A percentile compares a stretch with the other conserved stretches of the same genome.
Evolutionary conservation across 2,113 vertebrate species (phyloP).

Genomic region (Rhagologus leucostigma): DNA sequence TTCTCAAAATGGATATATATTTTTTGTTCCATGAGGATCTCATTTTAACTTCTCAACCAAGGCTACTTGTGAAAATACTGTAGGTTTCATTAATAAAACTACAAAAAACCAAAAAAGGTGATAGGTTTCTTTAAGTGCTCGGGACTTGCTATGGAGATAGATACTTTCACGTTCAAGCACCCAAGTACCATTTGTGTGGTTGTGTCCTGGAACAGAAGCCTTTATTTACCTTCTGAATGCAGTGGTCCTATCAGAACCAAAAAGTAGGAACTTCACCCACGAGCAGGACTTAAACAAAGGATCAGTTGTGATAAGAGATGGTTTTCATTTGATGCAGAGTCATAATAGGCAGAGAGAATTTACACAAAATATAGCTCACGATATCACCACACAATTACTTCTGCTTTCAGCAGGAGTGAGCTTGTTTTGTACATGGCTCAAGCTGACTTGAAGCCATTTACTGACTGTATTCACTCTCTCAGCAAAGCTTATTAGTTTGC

Average conservation of each 20-base stretch:
- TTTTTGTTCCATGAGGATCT: not conserved
- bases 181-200: not conserved
- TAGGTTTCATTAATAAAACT: not conserved
- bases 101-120: not conserved
- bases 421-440: not conserved
- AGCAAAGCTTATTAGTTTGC: not conserved
- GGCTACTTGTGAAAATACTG: not conserved
- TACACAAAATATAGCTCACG: not conserved
- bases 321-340: not conserved
- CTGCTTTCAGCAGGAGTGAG: not conserved
- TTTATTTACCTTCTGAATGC: not conserved
- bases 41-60: not conserved
- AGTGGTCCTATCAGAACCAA: not conserved
- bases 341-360: not conserved
- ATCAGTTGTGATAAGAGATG: not conserved
- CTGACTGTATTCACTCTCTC: not conserved
- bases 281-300: not conserved
- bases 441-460: not conserved
- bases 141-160: not conserved
- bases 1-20: not conserved
- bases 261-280: not conserved
- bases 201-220: not conserved
- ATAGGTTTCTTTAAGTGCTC: not conserved
- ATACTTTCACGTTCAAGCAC: not conserved
- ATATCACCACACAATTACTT: fast-evolving